Conservation (phyloP, 1,140 invertebrate species). For the Magallana angulata region DNA sequence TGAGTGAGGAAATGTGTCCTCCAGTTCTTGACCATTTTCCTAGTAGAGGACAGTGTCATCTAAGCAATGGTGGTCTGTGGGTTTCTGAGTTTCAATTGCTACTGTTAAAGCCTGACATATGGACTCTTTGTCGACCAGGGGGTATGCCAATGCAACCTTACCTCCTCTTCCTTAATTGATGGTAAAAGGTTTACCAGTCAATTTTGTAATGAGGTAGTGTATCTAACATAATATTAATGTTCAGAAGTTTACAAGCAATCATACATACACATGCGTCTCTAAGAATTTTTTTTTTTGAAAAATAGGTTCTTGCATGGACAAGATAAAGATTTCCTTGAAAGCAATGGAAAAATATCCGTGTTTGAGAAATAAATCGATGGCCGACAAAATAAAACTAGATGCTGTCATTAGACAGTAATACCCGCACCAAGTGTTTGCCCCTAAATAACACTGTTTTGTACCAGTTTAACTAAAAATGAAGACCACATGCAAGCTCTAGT, state of each 20-base stretch:
- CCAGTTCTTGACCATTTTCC: background rate
- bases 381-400: no score
- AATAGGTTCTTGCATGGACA: no score
- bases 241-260: background rate
- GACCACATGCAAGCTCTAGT: no score
- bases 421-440: no score
- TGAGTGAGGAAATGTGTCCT: background rate
- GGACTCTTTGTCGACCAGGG: background rate
- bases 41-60: constrained; percentile 17
- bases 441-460: no score
- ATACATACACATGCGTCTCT: background rate
- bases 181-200: background rate
- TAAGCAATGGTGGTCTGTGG: background rate
- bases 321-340: no score
- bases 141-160: background rate
- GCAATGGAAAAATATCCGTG: no score
- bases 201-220: background rate
- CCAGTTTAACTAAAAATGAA: no score
- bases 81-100: no score
- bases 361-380: no score
- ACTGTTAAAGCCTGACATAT: background rate
- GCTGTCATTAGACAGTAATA: no score
- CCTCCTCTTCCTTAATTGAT: background rate
- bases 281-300: no score
- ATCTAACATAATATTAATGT: background rate